A percentile compares a stretch with the other conserved stretches of the same genome.
phyloP scores from a whole-genome alignment of 2,113 vertebrate species.

The Struthio camelus region DNA sequence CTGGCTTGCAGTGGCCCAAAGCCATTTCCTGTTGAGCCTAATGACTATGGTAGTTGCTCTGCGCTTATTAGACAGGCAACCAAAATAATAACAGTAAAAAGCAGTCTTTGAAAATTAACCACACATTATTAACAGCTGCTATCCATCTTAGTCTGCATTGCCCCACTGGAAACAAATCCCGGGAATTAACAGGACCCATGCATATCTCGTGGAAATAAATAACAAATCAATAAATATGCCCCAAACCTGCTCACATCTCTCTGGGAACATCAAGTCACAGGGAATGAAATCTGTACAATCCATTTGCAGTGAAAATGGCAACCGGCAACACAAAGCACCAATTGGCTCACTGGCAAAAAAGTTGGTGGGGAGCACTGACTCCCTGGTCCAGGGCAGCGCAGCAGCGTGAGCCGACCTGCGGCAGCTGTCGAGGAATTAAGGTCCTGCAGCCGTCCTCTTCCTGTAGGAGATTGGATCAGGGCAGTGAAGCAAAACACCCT shows the following conservation, averaged over 20 bases:
- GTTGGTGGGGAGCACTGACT: rapidly evolving
- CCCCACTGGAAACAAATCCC: background rate
- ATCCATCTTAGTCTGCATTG: background rate
- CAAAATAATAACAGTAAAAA: background rate
- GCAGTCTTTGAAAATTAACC: background rate
- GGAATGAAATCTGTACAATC: background rate
- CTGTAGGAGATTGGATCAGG: rapidly evolving
- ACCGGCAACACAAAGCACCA: background rate
- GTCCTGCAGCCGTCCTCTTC: background rate
- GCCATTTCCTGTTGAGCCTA: conserved; percentile 43
- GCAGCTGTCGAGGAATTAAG: background rate
- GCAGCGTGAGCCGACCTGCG: rapidly evolving
- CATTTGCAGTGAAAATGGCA: background rate
- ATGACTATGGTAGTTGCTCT: conserved; percentile 29
- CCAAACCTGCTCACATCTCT: background rate
- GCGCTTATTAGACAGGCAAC: background rate
- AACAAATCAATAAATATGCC: background rate
- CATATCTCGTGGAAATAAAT: background rate
- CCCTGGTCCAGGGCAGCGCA: background rate
- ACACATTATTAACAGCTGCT: background rate
- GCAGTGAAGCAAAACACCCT: background rate
- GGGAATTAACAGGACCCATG: background rate
- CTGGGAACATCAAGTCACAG: background rate
- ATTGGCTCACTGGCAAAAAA: rapidly evolving
- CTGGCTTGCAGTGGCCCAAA: conserved; percentile 1